Base-by-base conservation (phyloP, 2,113 vertebrate genomes). In the Periophthalmodon schlosseri region DNA sequence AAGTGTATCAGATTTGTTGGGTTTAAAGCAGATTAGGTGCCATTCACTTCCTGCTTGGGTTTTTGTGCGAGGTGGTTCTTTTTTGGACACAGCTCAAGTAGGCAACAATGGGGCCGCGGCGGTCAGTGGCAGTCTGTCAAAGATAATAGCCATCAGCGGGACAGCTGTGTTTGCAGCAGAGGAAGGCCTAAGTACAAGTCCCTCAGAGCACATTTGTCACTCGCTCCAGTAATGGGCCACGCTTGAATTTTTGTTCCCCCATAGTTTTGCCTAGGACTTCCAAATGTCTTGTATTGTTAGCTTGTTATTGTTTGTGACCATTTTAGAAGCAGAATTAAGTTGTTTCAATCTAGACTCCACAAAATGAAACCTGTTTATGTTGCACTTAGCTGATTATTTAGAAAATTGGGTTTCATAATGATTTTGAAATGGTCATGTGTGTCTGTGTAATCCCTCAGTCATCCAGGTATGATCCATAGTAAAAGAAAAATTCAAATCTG, bases 71-170 rank as follows among this genome's bases (percentile, higher is more conserved):
- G 70, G 71, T 74, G 21, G 72, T 74, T 75, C 70, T 28, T 78
- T 74, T 74, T 64, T 74, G 50, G 77, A 78, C 69, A 66, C 33
- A 15, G 28, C 50, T 73, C 69, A 71, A 71, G 67, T 76, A 84
- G 75, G 56, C 5, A 8, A 70, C 70, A 74, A 74, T 63, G 52
- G 72, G 75, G 73, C 74, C 49, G 52, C 64, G 64, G 20, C 72
- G 80, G 76, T 79, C 82, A 86, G 66, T 50, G 73, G 76, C 76
- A 83, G 76, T 72, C 78, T 83, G 86, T 82, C 84, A 82, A 46
- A 89, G 80, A 76, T 79, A 74, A 85, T 82, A 68, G 70, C 54
- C 70, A 47, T 83, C 73, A 77, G 36, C 70, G 50, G 64, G 69
- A 58, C 61, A 39, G 71, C 73, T 65, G 36, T 60, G 79, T 72